Conservation (phyloP, 2,113 vertebrate species). For the Romanogobio albipinnatus region DNA sequence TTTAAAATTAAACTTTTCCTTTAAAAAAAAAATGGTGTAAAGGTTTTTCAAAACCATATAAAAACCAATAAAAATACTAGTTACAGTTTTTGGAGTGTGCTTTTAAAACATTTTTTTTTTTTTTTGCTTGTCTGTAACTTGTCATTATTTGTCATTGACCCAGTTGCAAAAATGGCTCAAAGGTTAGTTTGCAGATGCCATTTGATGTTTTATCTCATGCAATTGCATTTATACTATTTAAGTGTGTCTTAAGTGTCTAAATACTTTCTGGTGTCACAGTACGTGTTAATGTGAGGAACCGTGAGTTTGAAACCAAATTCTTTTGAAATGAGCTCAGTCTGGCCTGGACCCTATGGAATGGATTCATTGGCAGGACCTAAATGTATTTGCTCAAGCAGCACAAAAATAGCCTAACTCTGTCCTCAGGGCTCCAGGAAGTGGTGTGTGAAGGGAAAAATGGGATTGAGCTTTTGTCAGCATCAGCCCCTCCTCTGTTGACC, state of each 20-base stretch:
- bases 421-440: constrained; percentile 42
- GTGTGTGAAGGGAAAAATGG: neutral
- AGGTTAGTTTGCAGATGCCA: neutral
- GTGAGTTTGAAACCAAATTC: constrained; percentile 69
- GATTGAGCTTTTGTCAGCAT: constrained; percentile 2
- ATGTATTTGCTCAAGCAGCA: constrained; percentile 33
- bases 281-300: constrained; percentile 47
- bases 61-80: too few relatives aligned
- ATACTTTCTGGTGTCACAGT: constrained; percentile 2
- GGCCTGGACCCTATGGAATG: constrained; percentile 70
- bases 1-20: too few relatives aligned
- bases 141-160: neutral
- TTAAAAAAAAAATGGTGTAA: too few relatives aligned
- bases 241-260: constrained; percentile 65
- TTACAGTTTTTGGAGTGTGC: neutral
- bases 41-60: too few relatives aligned
- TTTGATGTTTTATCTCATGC: neutral
- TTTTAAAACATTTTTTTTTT: neutral
- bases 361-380: constrained; percentile 40
- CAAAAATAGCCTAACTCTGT: constrained; percentile 39
- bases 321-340: constrained; percentile 69
- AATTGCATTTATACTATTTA: neutral
- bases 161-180: neutral
- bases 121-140: neutral
- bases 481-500: constrained; percentile 23